Evolutionary conservation across 2,113 vertebrate genomes (phyloP).

Genomic region (Oophaga pumilio): DNA sequence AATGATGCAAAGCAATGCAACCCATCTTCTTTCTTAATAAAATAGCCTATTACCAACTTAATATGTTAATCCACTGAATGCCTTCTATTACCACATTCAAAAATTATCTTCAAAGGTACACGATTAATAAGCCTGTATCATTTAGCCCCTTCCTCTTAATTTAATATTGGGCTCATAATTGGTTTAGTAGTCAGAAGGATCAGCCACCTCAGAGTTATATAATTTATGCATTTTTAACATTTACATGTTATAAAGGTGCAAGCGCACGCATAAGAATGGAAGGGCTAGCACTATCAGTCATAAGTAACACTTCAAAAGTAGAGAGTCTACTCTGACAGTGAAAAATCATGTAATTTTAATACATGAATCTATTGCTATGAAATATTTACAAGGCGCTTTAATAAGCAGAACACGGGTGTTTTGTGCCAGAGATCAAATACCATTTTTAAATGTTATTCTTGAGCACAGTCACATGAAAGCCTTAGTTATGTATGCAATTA

Average conservation of each 20-base stretch:
- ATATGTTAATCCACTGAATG: conserved; percentile 5
- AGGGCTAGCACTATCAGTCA: neutral
- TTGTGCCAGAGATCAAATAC: conserved; percentile 34
- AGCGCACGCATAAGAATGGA: neutral
- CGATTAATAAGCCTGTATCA: conserved; percentile 1
- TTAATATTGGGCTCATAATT: conserved; percentile 8
- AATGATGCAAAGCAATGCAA: neutral
- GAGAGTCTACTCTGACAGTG: neutral
- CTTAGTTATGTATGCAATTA: conserved; percentile 40
- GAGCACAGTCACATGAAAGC: conserved; percentile 9
- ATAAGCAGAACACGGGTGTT: neutral
- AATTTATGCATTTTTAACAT: conserved; percentile 12
- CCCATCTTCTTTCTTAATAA: neutral
- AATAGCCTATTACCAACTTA: neutral
- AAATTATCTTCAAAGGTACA: conserved; percentile 11
- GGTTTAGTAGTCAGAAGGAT: neutral
- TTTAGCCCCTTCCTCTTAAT: conserved; percentile 12
- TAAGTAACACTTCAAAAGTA: neutral
- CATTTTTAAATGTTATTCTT: conserved; percentile 42
- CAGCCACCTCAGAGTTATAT: neutral
- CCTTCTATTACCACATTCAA: neutral
- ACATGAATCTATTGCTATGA: neutral
- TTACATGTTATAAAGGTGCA: neutral
- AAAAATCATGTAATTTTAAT: conserved; percentile 1
- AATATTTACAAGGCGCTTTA: conserved; percentile 15